These are phyloP conservation scores for Hemichromis elongatus DNA, from an alignment of 2,113 vertebrate genomes.

Conservation along the genomic window DNA sequence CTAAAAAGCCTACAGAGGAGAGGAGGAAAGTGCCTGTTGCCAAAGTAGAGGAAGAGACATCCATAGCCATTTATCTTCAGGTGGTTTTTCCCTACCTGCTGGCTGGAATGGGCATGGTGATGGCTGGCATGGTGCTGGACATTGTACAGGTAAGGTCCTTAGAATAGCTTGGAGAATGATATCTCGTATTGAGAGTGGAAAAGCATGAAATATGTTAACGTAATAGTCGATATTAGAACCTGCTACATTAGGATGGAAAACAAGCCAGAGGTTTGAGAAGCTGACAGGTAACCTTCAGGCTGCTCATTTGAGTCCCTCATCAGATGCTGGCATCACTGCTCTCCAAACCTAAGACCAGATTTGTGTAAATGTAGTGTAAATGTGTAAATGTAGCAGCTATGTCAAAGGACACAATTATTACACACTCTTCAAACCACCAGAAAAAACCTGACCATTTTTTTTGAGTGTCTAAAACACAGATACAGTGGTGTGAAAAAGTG, in stretches of 20 bases:
- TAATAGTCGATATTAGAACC: background rate
- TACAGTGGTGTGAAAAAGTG: background rate
- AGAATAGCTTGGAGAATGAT: background rate
- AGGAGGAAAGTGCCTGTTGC: slow-evolving; percentile 61
- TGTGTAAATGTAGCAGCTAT: background rate
- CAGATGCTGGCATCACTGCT: background rate
- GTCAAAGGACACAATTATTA: background rate
- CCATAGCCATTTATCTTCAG: slow-evolving; percentile 79
- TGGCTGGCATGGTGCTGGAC: slow-evolving; percentile 91
- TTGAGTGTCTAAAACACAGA: background rate
- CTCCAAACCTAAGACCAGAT: background rate
- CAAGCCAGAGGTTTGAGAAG: too few relatives aligned
- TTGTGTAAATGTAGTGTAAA: too few relatives aligned
- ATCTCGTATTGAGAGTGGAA: background rate
- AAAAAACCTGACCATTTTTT: background rate
- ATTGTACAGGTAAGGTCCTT: slow-evolving; percentile 78
- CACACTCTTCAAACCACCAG: background rate
- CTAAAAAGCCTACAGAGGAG: slow-evolving; percentile 63
- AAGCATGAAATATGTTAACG: background rate
- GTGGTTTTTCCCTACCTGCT: slow-evolving; percentile 86
- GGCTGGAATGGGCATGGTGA: slow-evolving; percentile 91
- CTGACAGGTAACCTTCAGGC: background rate
- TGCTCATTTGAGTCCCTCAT: background rate
- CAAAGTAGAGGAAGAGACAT: slow-evolving; percentile 78
- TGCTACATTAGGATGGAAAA: background rate